Percentiles rank a stretch among this genome's conserved stretches.
Evolutionary conservation across 2,113 vertebrate genomes (phyloP).

Genomic region (Mastomys natalensis): DNA sequence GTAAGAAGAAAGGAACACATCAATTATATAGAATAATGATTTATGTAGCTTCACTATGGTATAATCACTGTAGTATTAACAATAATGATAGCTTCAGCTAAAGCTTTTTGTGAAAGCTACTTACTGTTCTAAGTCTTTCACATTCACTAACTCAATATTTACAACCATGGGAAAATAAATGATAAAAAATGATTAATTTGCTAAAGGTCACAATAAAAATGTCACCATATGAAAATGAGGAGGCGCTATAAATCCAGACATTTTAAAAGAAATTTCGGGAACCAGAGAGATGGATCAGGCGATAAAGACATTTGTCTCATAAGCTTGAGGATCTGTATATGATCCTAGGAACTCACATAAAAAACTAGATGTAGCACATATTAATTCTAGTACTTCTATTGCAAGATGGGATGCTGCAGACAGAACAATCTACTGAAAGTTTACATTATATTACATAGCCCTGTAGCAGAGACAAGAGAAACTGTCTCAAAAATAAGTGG

Average conservation of each 20-base stretch:
- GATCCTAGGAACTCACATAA: not conserved
- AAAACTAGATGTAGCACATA: not conserved
- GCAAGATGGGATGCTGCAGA: no score
- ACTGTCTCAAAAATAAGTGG: not conserved
- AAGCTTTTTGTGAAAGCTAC: constrained; percentile 7
- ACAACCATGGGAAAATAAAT: not conserved
- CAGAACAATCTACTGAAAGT: not conserved
- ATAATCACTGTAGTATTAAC: not conserved
- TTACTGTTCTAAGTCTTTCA: not conserved
- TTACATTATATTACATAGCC: not conserved
- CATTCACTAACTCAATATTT: constrained; percentile 3
- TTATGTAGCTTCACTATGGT: not conserved
- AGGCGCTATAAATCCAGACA: not conserved
- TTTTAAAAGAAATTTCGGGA: not conserved
- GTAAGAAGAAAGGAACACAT: not conserved
- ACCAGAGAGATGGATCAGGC: not conserved
- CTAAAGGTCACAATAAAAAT: constrained; percentile 2
- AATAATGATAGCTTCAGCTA: not conserved
- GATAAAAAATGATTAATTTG: not conserved
- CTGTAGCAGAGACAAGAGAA: not conserved
- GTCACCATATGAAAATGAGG: constrained; percentile 17
- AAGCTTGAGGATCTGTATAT: not conserved
- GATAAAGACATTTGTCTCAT: not conserved
- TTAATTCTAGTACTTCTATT: not conserved
- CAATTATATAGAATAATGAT: not conserved